Evolutionary conservation across 2,113 vertebrate species (phyloP).

Genomic region (Chroicocephalus ridibundus): DNA sequence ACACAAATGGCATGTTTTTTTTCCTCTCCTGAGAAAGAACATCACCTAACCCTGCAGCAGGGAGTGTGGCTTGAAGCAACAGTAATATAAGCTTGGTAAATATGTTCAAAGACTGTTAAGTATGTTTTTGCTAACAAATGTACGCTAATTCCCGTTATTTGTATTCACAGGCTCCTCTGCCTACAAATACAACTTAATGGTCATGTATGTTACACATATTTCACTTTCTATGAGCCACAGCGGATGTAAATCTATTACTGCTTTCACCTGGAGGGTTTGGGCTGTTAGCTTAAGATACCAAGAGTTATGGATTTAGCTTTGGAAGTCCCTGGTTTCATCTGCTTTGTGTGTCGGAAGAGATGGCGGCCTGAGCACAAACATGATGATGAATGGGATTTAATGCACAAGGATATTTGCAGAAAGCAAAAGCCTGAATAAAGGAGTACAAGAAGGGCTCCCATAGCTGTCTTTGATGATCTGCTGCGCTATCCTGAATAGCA

Average conservation of each 20-base stretch:
- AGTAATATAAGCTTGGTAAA: background rate
- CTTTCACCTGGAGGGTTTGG: background rate
- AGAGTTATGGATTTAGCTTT: slow-evolving; percentile 22
- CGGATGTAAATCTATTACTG: slow-evolving; percentile 2
- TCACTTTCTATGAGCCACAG: background rate
- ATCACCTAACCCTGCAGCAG: background rate
- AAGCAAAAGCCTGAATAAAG: slow-evolving; percentile 5
- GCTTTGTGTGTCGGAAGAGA: background rate
- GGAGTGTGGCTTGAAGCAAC: background rate
- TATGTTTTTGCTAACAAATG: background rate
- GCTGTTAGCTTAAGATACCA: slow-evolving; percentile 11
- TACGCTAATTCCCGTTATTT: background rate
- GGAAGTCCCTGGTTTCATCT: slow-evolving; percentile 9
- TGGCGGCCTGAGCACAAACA: slow-evolving; percentile 2
- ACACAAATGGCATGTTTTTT: background rate
- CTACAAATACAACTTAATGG: background rate
- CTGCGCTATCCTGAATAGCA: background rate
- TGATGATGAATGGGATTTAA: slow-evolving; percentile 28
- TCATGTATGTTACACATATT: slow-evolving; percentile 3
- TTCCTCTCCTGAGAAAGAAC: background rate
- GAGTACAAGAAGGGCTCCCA: background rate
- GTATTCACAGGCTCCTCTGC: background rate
- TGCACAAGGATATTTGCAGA: slow-evolving; percentile 13
- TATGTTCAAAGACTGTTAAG: background rate
- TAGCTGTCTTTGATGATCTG: slow-evolving; percentile 8